Evolutionary conservation across 2,888 invertebrate species (phyloP).

Genomic region (Xylota sylvarum): DNA sequence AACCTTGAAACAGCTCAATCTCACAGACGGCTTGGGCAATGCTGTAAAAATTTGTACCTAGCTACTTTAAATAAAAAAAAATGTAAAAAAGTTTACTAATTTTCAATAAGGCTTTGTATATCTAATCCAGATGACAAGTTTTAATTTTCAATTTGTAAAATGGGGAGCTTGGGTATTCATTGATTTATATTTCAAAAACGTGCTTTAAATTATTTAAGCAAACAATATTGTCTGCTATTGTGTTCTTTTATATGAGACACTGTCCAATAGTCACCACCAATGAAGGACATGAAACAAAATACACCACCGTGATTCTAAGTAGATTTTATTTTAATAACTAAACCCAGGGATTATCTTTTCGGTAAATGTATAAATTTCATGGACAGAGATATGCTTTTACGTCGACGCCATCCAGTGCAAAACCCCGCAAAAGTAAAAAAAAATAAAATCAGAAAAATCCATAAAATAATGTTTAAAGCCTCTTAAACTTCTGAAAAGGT

Average conservation of each 20-base stretch:
- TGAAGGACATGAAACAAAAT: slow-evolving; percentile 3
- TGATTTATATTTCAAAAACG: too few species aligned
- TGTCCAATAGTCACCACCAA: background rate
- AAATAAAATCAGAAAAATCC: slow-evolving; percentile 1
- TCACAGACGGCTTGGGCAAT: too few species aligned
- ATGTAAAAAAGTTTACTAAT: too few species aligned
- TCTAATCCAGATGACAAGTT: too few species aligned
- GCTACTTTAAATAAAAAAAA: too few species aligned
- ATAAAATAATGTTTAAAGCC: slow-evolving; percentile 37
- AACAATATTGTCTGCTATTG: too few species aligned
- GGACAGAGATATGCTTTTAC: slow-evolving; percentile 35
- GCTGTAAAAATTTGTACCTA: too few species aligned
- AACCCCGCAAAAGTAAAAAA: background rate
- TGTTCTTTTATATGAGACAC: background rate
- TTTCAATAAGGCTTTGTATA: too few species aligned
- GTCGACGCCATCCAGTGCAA: slow-evolving; percentile 5
- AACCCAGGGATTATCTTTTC: slow-evolving; percentile 41
- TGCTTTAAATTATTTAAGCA: too few species aligned
- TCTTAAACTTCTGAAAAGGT: slow-evolving; percentile 21
- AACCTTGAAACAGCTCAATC: too few species aligned
- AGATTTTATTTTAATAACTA: slow-evolving; percentile 31
- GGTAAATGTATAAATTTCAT: slow-evolving; percentile 28
- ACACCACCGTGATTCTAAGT: background rate
- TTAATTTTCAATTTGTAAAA: too few species aligned
- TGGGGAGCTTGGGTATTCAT: too few species aligned